Evolutionary conservation across 2,888 invertebrate species (phyloP), one percentile per base, ranked within the genome.

Genomic region (Steinernema carpocapsae): DNA sequence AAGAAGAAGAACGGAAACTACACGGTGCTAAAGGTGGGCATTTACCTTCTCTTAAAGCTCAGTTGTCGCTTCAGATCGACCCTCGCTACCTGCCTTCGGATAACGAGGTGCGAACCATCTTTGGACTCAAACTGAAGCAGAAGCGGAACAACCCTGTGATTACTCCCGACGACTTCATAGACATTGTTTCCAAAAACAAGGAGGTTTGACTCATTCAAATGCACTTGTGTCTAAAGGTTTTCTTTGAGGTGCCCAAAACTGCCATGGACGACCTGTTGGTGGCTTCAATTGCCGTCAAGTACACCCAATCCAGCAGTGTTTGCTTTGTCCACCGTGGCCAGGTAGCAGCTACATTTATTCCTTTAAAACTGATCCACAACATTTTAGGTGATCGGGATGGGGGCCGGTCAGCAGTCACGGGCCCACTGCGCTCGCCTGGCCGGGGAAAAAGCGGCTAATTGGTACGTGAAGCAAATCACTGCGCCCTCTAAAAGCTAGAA

Each of bases 361-460:
- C 70, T 70, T 29, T 26, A n/a, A 37, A 19, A 6, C 29, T 64
- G 3, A 24, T 12, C 3, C 48, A 4, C n/a, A 48, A 22, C 32
- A 22, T 70, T 74, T 72, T 74, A 94, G 91, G 93, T 94, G 17
- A 92, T 97, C 84, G 97, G 97, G 22, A 96, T 96, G 84, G 97
- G 97, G 37, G 97, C 97, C n/a, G 97, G 97, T 0, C 97, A 99
- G 88, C 97, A 99, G 89, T 96, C 95, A 0, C 92, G 97, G 80
- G 97, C 99, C 87, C 97, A 99, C 89, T 99, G 97, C 90, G 97
- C 97, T 0, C 91, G 97, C 82, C 91, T 99, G 83, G 97, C 97
- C 75, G 97, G 96, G 64, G 94, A 95, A 87, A 99, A 99, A 89
- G 95, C 96, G 29, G 93, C 94, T 88, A 94, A 95, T 89, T 99